phyloP scores from a whole-genome alignment of 2,113 vertebrate genomes.

The Ceyx margarethae region DNA sequence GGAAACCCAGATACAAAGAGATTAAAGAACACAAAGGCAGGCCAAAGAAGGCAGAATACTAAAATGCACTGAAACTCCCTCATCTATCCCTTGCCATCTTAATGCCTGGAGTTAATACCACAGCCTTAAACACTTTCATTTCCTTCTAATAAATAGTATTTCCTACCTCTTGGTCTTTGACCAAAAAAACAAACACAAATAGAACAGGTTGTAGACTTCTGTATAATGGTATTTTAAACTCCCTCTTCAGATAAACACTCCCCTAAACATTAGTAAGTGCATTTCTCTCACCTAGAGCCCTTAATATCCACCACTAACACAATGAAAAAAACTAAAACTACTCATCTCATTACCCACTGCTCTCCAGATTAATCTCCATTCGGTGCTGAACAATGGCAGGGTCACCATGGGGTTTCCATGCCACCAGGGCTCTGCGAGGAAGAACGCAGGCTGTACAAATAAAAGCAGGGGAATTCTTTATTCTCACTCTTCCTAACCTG shows the following conservation, averaged over 20 bases:
- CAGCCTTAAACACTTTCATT: neutral
- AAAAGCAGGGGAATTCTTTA: slow-evolving; percentile 48
- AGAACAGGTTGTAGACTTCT: neutral
- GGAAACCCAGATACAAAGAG: neutral
- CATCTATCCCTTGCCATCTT: neutral
- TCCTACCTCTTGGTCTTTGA: neutral
- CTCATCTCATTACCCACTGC: slow-evolving; percentile 49
- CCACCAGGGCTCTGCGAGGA: slow-evolving; percentile 2
- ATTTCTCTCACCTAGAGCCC: slow-evolving; percentile 21
- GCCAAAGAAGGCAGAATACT: neutral
- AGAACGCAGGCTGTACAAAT: neutral
- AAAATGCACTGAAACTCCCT: neutral
- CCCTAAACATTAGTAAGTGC: slow-evolving; percentile 20
- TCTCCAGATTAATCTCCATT: slow-evolving; percentile 54
- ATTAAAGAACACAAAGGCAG: neutral
- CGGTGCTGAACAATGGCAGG: slow-evolving; percentile 30
- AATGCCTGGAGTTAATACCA: neutral
- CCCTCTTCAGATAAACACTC: neutral
- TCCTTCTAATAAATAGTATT: neutral
- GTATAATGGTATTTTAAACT: slow-evolving; percentile 37
- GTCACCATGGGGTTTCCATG: slow-evolving; percentile 39
- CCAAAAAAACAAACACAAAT: neutral
- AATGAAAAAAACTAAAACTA: slow-evolving; percentile 35
- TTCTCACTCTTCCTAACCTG: slow-evolving; percentile 32
- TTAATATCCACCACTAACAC: slow-evolving; percentile 28